Base-by-base conservation (phyloP, 1,140 invertebrate genomes). In the Papilio polytes region DNA sequence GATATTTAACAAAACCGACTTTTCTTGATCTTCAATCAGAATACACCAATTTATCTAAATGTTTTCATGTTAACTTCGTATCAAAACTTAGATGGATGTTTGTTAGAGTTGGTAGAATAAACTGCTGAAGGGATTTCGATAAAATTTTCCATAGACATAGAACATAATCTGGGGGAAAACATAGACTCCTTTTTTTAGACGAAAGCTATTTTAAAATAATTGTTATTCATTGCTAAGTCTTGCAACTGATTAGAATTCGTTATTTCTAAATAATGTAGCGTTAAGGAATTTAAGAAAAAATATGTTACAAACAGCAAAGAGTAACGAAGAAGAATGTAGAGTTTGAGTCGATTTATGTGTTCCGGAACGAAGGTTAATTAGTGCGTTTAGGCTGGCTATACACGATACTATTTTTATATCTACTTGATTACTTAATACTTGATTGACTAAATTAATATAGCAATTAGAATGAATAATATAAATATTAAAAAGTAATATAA, bases 331-430 rank as follows among this genome's bases (percentile, higher is more conserved):
- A 82, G 86, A 87, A 90, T 88, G 87, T 87, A 85, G 78, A 87
- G 85, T 87, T 86, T 79, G 81, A 81, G 81, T 87, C 84, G 86
- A 92, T 91, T 91, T 93, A 92, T 91, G 89, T 85, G 91, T 91
- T 90, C 74, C 86, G 87, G 87, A 88, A 92, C 86, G 84, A 84
- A 89, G 89, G 90, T 91, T 91, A 91, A 92, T 92, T 91, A 92
- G 89, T 85, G 83, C 81, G 80, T 85, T 81, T 80, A 86, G 53
- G 85, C 70, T 20, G 6, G 77, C 82, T 82, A 88, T 89, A 84
- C 89, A 87, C 78, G 83, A 48, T 12, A 13, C 26, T 26, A 26
- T 26, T 26, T 26, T 1, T 26, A 1, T 26, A 26, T 26, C 26
- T 26, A 26, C 26, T n/a, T 26, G 26, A 26, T 26, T 26, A 26